Evolutionary conservation across 2,113 vertebrate species (phyloP), one percentile per base, ranked within the genome.

Genomic region (Melanerpes aurifrons): DNA sequence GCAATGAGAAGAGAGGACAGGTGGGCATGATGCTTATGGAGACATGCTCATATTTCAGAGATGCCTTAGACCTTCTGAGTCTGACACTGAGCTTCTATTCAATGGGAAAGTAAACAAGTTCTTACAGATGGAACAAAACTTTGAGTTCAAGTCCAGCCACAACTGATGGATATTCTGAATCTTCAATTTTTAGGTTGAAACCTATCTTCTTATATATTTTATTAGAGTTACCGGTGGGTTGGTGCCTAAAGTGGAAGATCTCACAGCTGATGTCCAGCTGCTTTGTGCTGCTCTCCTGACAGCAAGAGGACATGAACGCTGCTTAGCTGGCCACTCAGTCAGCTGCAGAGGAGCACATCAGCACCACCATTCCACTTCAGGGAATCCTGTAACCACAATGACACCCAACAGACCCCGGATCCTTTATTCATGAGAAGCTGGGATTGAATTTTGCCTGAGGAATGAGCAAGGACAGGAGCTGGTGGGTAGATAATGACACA

Each of bases 371-470:
- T 43, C 75, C 26, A 64, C 70, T 45, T n/a, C 5, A 53, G 5
- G 3, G 3, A 5, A 14, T n/a, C 85, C 76, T 74, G 21, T 53
- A 79, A 4, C 62, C 2, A 0, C 32, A 1, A 12, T 24, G 61
- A 9, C 64, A 24, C 17, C 3, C 13, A 57, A 28, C 40, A 26
- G 37, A 62, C 54, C 40, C 69, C 48, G 7, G 3, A 19, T 58
- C 64, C 73, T 59, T 54, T 76, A 43, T 68, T 73, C 66, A 56
- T 48, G 82, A 66, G 66, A 17, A 77, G n/a, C 61, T 50, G 73
- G 10, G 74, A 21, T 19, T 72, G 45, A 48, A 43, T 61, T 77
- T 32, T 69, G 70, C 78, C 64, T 4, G 56, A 43, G 86, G 86
- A 58, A 14, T 11, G 61, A 28, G 50, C 3, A 37, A 56, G 74